phyloP scores from a whole-genome alignment of 2,797 vertebrate genomes.

The Pyrocephalus nanus region DNA sequence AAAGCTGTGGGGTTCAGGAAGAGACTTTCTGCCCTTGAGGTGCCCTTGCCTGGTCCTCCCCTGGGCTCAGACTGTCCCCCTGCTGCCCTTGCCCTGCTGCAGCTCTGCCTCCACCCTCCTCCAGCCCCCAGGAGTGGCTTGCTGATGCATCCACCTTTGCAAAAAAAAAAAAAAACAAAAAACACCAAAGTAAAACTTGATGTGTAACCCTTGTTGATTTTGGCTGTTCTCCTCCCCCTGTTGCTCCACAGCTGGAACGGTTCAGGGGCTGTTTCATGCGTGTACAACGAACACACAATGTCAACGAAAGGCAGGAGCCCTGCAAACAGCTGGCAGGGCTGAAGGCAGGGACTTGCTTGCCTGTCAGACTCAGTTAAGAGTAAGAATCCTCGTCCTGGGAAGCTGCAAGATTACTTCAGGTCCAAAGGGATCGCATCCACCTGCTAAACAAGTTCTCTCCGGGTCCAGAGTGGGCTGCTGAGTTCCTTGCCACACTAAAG shows the following conservation, averaged over 20 bases:
- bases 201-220: constrained; percentile 53
- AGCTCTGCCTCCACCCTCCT: neutral
- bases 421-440: neutral
- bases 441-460: neutral
- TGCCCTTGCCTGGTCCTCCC: neutral
- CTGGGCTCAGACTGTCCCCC: neutral
- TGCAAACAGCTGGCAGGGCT: neutral
- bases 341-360: neutral
- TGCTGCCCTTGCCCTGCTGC: accelerated
- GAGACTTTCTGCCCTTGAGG: neutral
- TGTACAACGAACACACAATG: neutral
- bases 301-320: neutral
- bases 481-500: neutral
- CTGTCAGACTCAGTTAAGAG: neutral
- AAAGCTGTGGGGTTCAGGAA: neutral
- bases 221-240: constrained; percentile 47
- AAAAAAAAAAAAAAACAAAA: neutral
- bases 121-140: neutral
- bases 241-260: constrained; percentile 42
- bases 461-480: neutral
- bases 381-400: neutral
- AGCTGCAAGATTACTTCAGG: neutral
- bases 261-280: neutral
- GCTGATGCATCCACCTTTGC: neutral
- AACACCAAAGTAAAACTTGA: neutral